Base-by-base conservation (phyloP, 2,797 vertebrate species). In the Myotis pilosus region DNA sequence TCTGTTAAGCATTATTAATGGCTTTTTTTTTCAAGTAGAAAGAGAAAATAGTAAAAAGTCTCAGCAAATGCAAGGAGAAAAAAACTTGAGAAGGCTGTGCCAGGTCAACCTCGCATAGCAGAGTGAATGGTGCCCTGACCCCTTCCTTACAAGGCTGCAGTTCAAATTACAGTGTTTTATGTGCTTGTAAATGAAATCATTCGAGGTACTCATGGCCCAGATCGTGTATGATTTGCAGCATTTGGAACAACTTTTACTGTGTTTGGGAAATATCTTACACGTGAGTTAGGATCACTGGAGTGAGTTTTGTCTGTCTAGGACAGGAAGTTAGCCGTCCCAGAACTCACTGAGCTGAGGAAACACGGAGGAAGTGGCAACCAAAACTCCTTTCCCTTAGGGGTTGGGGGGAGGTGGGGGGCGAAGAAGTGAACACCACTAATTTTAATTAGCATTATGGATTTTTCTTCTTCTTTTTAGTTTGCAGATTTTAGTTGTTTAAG, bases 121-220 rank as follows among this genome's bases (percentile, higher is more conserved):
- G 0, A 7, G 8, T 2, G 25, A 95, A 84, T 0, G 78, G 23
- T 81, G 16, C 83, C 68, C 23, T 8, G 84, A 16, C 9, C 60
- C 71, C 28, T 88, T 86, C 23, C 23, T 30, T 83, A 6, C 53
- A 83, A 89, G 36, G 87, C 80, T 47, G n/a, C 3, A 57, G 91
- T 95, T 97, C 92, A 94, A 92, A 83, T 97, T 96, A 89, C 79
- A 93, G 33, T 94, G 92, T 22, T 97, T 98, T 97, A 97, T 94
- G 91, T 82, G 95, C 94, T 97, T 97, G 83, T 94, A 98, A 98
- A 97, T 87, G 11, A 97, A 97, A 97, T 94, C 94, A 20, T 95
- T 93, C 62, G 94, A 95, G 82, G 57, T 79, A 96, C 74, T 97
- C 92, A 95, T 44, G 76, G 90, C 90, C 96, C 95, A 97, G 72